phyloP scores from a whole-genome alignment of 2,888 invertebrate genomes.

The Polyommatus iphigenia region DNA sequence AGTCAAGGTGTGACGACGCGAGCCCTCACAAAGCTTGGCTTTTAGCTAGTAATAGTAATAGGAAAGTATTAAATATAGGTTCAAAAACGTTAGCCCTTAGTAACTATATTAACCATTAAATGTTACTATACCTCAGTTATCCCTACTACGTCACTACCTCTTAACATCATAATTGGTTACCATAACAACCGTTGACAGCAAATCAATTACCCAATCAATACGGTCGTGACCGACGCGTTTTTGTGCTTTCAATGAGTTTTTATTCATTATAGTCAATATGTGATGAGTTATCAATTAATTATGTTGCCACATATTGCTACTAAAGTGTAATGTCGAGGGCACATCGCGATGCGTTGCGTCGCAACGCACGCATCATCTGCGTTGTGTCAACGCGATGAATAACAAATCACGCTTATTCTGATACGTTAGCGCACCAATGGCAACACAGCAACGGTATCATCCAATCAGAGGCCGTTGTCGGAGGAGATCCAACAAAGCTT shows the following conservation, averaged over 20 bases:
- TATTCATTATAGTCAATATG: conserved; percentile 6
- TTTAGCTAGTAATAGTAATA: too few relatives aligned
- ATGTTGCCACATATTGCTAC: neutral
- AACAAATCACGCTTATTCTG: too few relatives aligned
- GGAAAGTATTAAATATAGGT: too few relatives aligned
- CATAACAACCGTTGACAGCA: conserved; percentile 14
- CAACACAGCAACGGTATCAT: too few relatives aligned
- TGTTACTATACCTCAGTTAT: too few relatives aligned
- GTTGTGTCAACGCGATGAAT: neutral
- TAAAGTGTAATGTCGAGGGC: neutral
- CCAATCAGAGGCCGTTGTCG: too few relatives aligned
- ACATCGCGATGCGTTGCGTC: neutral
- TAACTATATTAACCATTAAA: too few relatives aligned
- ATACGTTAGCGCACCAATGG: too few relatives aligned
- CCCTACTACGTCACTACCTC: neutral
- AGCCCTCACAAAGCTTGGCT: too few relatives aligned
- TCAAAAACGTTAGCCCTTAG: too few relatives aligned
- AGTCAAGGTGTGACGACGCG: too few relatives aligned
- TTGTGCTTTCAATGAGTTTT: neutral
- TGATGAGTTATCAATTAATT: conserved; percentile 2
- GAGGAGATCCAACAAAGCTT: too few relatives aligned
- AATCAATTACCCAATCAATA: conserved; percentile 7
- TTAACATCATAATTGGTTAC: conserved; percentile 15
- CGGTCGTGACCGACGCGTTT: conserved; percentile 2
- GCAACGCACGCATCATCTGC: neutral